A percentile compares a stretch with the other conserved stretches of the same genome.
phyloP scores from a whole-genome alignment of 37 sponge, comb jelly and placozoan species.

The Cliona cf. orientalis region DNA sequence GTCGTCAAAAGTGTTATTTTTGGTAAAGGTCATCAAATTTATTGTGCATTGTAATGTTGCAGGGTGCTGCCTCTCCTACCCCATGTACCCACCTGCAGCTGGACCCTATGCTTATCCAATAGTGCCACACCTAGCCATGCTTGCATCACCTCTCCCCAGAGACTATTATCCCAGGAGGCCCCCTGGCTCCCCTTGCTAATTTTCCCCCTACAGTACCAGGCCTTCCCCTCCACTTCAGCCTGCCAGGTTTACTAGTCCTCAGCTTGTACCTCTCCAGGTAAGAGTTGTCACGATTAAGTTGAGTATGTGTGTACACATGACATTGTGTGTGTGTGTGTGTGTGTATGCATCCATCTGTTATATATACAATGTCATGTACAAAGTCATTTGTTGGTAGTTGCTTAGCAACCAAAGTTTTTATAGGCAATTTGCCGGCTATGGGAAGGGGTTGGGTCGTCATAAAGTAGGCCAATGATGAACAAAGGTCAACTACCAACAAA shows the following conservation, averaged over 20 bases:
- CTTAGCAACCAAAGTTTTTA: too few relatives aligned
- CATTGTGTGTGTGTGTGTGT: slow-evolving; percentile 11
- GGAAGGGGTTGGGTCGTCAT: too few relatives aligned
- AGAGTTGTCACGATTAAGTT: neutral
- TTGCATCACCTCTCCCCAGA: neutral
- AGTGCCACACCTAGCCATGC: too few relatives aligned
- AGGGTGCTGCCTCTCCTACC: neutral
- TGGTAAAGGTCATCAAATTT: too few relatives aligned
- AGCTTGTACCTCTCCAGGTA: slow-evolving; percentile 29
- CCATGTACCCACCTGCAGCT: neutral
- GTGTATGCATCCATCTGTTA: slow-evolving; percentile 3
- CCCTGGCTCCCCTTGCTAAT: neutral
- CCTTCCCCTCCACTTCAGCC: neutral
- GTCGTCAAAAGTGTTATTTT: neutral
- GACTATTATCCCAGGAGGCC: neutral
- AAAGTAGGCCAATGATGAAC: too few relatives aligned
- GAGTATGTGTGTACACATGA: neutral
- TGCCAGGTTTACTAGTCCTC: neutral
- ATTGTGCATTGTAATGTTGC: too few relatives aligned
- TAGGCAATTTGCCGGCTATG: too few relatives aligned
- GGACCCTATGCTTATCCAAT: neutral
- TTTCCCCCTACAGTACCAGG: neutral
- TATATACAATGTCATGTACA: too few relatives aligned
- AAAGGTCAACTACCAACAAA: too few relatives aligned
- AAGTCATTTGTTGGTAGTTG: too few relatives aligned